Percentiles rank a stretch among this genome's conserved stretches.
phyloP scores from a whole-genome alignment of 2,888 invertebrate species.

The Xylophagus ater region DNA sequence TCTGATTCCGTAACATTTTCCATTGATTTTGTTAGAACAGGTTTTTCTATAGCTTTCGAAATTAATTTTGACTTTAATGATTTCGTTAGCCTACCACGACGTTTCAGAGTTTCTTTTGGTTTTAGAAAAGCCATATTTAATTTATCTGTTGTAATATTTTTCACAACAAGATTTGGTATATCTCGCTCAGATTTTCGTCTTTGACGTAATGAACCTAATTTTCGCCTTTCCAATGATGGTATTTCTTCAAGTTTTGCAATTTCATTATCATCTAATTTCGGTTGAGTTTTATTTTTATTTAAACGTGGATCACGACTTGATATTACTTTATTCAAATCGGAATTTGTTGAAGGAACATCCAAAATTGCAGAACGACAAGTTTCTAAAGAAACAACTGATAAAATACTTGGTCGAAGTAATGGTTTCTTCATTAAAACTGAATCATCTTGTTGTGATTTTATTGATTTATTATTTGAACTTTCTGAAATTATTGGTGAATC shows the following conservation, averaged over 20 bases:
- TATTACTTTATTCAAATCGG: conserved; percentile 9
- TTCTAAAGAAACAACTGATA: conserved; percentile 21
- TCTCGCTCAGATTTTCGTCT: conserved; percentile 7
- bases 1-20: conserved; percentile 1
- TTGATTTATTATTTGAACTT: background rate
- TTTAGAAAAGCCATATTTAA: conserved; percentile 7
- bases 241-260: background rate
- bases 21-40: background rate
- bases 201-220: background rate
- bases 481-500: conserved; percentile 5
- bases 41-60: background rate
- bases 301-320: conserved; percentile 36
- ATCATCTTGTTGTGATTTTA: too few relatives aligned
- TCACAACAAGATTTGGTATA: background rate
- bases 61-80: background rate
- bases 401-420: conserved; percentile 28
- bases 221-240: background rate
- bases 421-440: conserved; percentile 17
- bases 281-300: conserved; percentile 30
- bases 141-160: background rate
- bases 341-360: background rate
- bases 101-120: conserved; percentile 2
- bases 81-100: background rate
- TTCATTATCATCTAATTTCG: background rate
- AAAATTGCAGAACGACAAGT: conserved; percentile 8